A percentile compares a stretch with the other conserved stretches of the same genome.
Evolutionary conservation across 1,140 invertebrate species (phyloP).

Genomic region (Acromyrmex echinatior): DNA sequence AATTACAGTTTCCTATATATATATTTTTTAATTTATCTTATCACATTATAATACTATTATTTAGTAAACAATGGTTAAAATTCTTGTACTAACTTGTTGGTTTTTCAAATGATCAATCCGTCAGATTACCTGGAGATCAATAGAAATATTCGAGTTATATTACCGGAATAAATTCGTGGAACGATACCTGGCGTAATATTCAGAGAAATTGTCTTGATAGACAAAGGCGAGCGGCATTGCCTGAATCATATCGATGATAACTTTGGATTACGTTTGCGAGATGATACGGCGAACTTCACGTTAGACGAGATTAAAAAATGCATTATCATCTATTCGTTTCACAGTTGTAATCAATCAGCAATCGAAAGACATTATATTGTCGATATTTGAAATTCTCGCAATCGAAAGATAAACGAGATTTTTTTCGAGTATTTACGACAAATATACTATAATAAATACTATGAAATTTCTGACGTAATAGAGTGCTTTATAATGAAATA

Average conservation of each 20-base stretch:
- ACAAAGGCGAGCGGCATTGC: neutral
- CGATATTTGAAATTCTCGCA: slow-evolving; percentile 4
- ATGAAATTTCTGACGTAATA: slow-evolving; percentile 5
- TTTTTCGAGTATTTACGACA: neutral
- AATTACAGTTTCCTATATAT: neutral
- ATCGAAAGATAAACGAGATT: neutral
- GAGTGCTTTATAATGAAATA: neutral
- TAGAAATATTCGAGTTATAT: slow-evolving; percentile 41
- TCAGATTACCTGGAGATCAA: slow-evolving; percentile 33
- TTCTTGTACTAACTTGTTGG: slow-evolving; percentile 15
- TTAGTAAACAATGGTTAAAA: slow-evolving; percentile 33
- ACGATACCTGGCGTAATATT: slow-evolving; percentile 3
- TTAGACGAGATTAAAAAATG: slow-evolving; percentile 3
- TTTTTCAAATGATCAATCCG: neutral
- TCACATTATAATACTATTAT: neutral
- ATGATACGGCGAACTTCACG: slow-evolving; percentile 3
- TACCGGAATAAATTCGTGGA: slow-evolving; percentile 15
- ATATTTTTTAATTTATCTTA: neutral
- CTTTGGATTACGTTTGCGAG: slow-evolving; percentile 16
- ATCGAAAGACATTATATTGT: slow-evolving; percentile 22
- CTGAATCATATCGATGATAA: slow-evolving; percentile 34
- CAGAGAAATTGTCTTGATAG: neutral
- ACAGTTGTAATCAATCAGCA: neutral
- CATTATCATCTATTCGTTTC: slow-evolving; percentile 5
- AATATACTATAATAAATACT: neutral